A percentile compares a stretch with the other conserved stretches of the same genome.
Conservation (phyloP, 2,888 invertebrate genomes). For the Diaperis boleti region DNA sequence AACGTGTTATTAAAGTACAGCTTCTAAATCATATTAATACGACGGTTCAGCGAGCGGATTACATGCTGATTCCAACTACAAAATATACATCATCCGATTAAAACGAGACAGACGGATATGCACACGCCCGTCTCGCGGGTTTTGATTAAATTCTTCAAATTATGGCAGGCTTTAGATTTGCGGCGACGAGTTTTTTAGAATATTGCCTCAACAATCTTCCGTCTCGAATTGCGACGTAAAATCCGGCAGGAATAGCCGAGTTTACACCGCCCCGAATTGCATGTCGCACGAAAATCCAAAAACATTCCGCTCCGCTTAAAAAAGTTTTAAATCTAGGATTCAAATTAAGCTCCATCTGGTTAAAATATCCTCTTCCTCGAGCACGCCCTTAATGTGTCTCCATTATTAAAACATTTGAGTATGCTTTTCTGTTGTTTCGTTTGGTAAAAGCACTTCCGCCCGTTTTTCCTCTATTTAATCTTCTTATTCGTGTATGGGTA, state of each 20-base stretch:
- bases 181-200: not conserved
- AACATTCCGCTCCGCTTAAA: too few species aligned
- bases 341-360: too few species aligned
- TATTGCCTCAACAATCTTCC: not conserved
- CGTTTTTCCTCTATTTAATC: conserved; percentile 12
- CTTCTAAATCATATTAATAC: conserved; percentile 41
- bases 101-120: conserved; percentile 10
- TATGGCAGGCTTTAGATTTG: conserved; percentile 3
- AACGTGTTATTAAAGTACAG: conserved; percentile 34
- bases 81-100: conserved; percentile 39
- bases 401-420: conserved; percentile 11
- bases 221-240: not conserved
- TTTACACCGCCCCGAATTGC: not conserved
- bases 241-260: not conserved
- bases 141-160: conserved; percentile 38
- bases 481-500: conserved; percentile 8
- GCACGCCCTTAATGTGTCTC: not conserved
- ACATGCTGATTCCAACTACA: conserved; percentile 39
- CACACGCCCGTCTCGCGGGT: conserved; percentile 13
- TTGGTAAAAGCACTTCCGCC: conserved; percentile 3
- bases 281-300: not conserved
- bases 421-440: conserved; percentile 12
- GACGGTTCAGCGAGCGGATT: conserved; percentile 37
- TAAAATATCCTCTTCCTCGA: too few species aligned
- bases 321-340: too few species aligned